Evolutionary conservation across 1,140 invertebrate species (phyloP), one percentile per base, ranked within the genome.

Genomic region (Tetraneura akinire): DNA sequence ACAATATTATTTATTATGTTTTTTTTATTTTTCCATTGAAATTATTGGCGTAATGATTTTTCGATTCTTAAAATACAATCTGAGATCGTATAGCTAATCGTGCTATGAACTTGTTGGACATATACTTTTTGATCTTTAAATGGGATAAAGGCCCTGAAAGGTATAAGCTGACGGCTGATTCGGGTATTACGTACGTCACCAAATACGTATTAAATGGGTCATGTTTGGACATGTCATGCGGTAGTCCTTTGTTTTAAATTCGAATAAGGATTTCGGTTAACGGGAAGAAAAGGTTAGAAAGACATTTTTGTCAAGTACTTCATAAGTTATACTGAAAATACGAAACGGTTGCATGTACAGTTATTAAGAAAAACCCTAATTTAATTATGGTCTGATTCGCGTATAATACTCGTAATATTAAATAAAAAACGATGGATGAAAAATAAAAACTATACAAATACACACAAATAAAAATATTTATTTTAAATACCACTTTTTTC

Each of bases 221-320:
- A 32, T 60, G 68, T 60, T 78, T 42, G 26, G 55, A 60, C 55
- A n/a, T 60, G 53, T 78, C 55, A 26, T 14, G 10, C 23, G 37
- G 51, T 45, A 45, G 49, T 71, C 68, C 68, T 71, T 71, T 71
- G 68, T 71, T 71, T 51, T 71, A 49, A 71, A 71, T 51, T 71
- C 47, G 45, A 71, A 71, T 51, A 51, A 71, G 16, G 23, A 26
- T 51, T 71, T 71, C 16, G 68, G 68, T 71, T 71, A 29, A 71
- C 68, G 26, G n/a, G 21, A 5, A 47, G 21, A 5, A 47, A 68
- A 47, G 37, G 23, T 71, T 71, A 51, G 29, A 18, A 16, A 71
- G 49, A 18, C 68, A 45, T 29, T 71, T 51, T 71, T 18, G 68
- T 71, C 45, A 51, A 71, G 68, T 71, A 51, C 68, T 23, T 51